Base-by-base conservation (phyloP, 1,140 invertebrate genomes). In the Cherax destructor region DNA sequence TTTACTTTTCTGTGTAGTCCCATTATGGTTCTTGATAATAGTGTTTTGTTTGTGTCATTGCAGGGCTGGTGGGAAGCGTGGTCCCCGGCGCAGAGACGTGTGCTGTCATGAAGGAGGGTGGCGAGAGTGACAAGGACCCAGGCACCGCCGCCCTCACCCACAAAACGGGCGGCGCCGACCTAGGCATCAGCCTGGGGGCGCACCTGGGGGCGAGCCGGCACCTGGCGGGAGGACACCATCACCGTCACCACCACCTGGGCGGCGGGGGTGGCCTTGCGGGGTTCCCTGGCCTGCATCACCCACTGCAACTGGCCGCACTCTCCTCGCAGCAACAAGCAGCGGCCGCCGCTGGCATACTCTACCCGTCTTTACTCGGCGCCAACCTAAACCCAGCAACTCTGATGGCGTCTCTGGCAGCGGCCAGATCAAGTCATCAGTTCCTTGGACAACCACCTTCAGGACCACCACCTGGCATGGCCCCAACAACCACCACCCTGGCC, bases 41-140 rank as follows among this genome's bases (percentile, higher is more conserved):
- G 18, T 1, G 21, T 81, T 50, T 56, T 16, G 47, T 76, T 72
- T 50, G 13, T 41, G 86, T 10, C 74, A 18, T 91, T 91, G 49
- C 90, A 91, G 90, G 90, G 90, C 77, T 91, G 90, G 90, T 74
- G 85, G 90, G 84, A 86, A 84, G 84, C 78, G 90, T 91, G 84
- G 90, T 83, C 47, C 90, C 90, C 49, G 84, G 77, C 50, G 61
- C 90, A 50, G 90, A 91, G 65, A 86, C 90, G 83, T 91, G 85
- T 52, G n/a, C 83, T 41, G 85, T 77, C 56, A 91, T 91, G 90
- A 91, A 91, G 85, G 90, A 91, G 16, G 79, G 90, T 50, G 90
- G 90, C 90, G 90, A 91, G 79, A 87, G 49, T 41, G 90, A 91
- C 24, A 91, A 91, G 85, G 90, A 91, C 84, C 84, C 90, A 11